A percentile compares a stretch with the other conserved stretches of the same genome.
These are phyloP conservation scores for Patella ulyssiponensis DNA, from an alignment of 2,888 invertebrate species.

Conservation along the genomic window DNA sequence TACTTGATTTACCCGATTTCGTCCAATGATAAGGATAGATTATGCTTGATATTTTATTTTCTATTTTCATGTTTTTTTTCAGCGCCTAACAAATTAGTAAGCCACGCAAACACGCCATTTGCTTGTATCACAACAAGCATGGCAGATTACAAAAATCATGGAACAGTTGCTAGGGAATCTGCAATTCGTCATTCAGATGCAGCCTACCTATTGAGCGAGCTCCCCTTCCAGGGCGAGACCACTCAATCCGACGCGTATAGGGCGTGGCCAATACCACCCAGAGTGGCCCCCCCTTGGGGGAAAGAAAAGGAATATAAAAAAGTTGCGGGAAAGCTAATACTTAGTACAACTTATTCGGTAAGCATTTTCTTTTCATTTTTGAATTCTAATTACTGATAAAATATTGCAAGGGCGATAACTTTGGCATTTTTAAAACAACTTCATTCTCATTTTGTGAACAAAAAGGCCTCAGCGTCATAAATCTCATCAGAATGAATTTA, in stretches of 20 bases:
- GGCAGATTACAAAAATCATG: slow-evolving; percentile 29
- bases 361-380: not conserved
- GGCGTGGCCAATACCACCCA: slow-evolving; percentile 23
- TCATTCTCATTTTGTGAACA: too few species aligned
- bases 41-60: not conserved
- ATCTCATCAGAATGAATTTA: too few species aligned
- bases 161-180: slow-evolving; percentile 6
- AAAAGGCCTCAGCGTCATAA: too few species aligned
- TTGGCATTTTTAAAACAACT: too few species aligned
- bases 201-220: not conserved
- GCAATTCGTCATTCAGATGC: slow-evolving; percentile 19
- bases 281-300: slow-evolving; percentile 24
- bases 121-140: slow-evolving; percentile 24
- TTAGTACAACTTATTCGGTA: slow-evolving; percentile 22
- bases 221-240: slow-evolving; percentile 24
- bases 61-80: not conserved
- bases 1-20: too few species aligned
- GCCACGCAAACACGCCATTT: slow-evolving; percentile 17
- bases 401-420: too few species aligned
- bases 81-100: not conserved
- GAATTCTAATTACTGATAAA: too few species aligned
- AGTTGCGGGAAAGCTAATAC: not conserved
- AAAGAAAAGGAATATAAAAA: slow-evolving; percentile 23
- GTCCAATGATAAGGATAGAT: too few species aligned
- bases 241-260: slow-evolving; percentile 18